Evolutionary conservation across 2,888 invertebrate genomes (phyloP), one percentile per base, ranked within the genome.

Genomic region (Sussaba pulchella): DNA sequence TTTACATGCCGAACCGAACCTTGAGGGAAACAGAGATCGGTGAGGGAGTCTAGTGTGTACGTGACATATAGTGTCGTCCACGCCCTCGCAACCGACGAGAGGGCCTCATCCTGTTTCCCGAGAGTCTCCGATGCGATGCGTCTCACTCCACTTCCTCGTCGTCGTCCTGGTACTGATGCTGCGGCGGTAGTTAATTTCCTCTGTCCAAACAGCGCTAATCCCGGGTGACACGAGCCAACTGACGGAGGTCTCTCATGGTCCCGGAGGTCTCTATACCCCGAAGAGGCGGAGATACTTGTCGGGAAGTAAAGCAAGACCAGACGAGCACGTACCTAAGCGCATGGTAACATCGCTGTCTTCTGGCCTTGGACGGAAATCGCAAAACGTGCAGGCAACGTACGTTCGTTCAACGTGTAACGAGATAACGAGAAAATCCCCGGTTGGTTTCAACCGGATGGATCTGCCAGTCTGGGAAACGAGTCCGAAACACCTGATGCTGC

Each of bases 161-260:
- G 70, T 70, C 74, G 41, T 74, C 64, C 78, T 71, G 74, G 52
- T 78, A 71, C 78, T 59, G 82, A 79, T 85, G 83, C 85, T 83
- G 84, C 81, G 86, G 82, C 83, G 86, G 91, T 87, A 90, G 91
- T 91, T 91, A 91, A 91, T 91, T 91, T 91, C 89, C 91, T 90
- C 90, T 89, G 90, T 91, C 89, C 91, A 91, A 91, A 91, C 91
- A 91, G 89, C 87, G 85, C 89, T 91, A 91, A 91, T 91, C 90
- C 89, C 89, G 88, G 86, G 90, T 89, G 91, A 91, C 91, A 91
- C 88, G 90, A 91, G 90, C 90, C 90, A 90, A 91, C 90, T 88
- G 90, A 91, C 89, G 89, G 83, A 71, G 47, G 77, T 73, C 43
- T 31, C 71, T 63, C 43, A 6, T 3, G 41, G 47, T 24, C 54